Base-by-base conservation (phyloP, 1,140 invertebrate species). In the Asbolus verrucosus region DNA sequence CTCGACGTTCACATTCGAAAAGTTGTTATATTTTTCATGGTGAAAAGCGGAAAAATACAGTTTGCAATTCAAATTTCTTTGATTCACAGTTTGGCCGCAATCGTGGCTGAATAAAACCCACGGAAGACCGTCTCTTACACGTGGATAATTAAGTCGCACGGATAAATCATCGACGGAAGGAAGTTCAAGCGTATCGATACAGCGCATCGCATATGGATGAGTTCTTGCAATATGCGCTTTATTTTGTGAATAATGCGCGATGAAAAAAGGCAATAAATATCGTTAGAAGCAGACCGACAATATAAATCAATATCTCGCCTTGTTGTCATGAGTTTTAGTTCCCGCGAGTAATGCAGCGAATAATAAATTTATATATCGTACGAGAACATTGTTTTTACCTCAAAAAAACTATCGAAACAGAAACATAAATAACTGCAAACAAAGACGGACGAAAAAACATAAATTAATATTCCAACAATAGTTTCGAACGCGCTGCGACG, bases 261-360 rank as follows among this genome's bases (percentile, higher is more conserved):
- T 36, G 65, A 71, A 61, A 71, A 67, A 71, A 71, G 69, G 21
- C 69, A 14, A 71, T 71, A 71, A 71, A 71, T 71, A 71, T 62
- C 36, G 39, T 54, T 61, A 38, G 50, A 27, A 69, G 43, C 65
- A 63, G 24, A 50, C 70, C 59, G 43, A 27, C 16, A 59, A 59
- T 67, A 73, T 73, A 73, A 73, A 73, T 73, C 71, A 73, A 73
- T 73, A 73, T 46, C 62, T 65, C 68, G 68, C 68, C 68, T 70
- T 70, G 67, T 69, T 65, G 68, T 69, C 61, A 41, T 27, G 46
- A 65, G 61, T 50, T 65, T 67, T 63, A 36, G 39, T 65, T 70
- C 68, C 46, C 31, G 41, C 41, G 65, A 46, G 65, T 50, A 67
- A 67, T 67, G 46, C 61, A 43, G 3, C 36, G 43, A 67, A 67